phyloP scores from a whole-genome alignment of 1,140 invertebrate species.

The Teleogryllus occipitalis region DNA sequence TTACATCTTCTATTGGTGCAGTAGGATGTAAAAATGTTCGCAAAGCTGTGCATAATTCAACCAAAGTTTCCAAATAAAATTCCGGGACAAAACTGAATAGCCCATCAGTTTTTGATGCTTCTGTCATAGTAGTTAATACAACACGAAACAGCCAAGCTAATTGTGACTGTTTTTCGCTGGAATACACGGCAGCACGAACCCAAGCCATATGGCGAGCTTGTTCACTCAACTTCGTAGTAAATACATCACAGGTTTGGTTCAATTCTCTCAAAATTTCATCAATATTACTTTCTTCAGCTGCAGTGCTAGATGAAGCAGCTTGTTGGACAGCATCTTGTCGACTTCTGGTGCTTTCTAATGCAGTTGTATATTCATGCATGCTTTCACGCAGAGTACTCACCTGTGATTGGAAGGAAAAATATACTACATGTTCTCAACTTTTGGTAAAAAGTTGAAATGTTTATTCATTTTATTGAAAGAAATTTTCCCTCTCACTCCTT shows the following conservation, averaged over 20 bases:
- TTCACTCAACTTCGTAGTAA: slow-evolving; percentile 47
- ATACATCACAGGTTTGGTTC: slow-evolving; percentile 40
- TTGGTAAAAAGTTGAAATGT: too few relatives aligned
- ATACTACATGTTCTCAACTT: not conserved
- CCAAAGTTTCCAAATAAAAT: slow-evolving; percentile 66
- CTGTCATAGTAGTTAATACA: slow-evolving; percentile 46
- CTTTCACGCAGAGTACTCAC: slow-evolving; percentile 41
- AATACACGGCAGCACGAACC: slow-evolving; percentile 51
- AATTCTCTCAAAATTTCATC: slow-evolving; percentile 41
- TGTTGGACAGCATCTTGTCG: slow-evolving; percentile 35
- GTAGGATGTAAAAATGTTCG: slow-evolving; percentile 56
- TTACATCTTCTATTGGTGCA: slow-evolving; percentile 45
- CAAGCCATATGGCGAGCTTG: slow-evolving; percentile 53
- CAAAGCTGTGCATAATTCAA: slow-evolving; percentile 53
- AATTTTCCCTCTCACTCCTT: too few relatives aligned
- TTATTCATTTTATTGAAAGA: too few relatives aligned
- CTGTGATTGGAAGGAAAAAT: slow-evolving; percentile 10
- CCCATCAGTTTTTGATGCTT: slow-evolving; percentile 49
- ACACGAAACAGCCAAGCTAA: slow-evolving; percentile 51
- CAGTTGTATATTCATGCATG: slow-evolving; percentile 47
- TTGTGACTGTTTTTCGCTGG: slow-evolving; percentile 49
- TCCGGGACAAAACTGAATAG: slow-evolving; percentile 75
- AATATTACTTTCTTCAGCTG: slow-evolving; percentile 27
- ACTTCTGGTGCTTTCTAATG: slow-evolving; percentile 42
- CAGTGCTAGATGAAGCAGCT: slow-evolving; percentile 10